Conservation (phyloP, 2,797 vertebrate genomes). For the Alcedo atthis region DNA sequence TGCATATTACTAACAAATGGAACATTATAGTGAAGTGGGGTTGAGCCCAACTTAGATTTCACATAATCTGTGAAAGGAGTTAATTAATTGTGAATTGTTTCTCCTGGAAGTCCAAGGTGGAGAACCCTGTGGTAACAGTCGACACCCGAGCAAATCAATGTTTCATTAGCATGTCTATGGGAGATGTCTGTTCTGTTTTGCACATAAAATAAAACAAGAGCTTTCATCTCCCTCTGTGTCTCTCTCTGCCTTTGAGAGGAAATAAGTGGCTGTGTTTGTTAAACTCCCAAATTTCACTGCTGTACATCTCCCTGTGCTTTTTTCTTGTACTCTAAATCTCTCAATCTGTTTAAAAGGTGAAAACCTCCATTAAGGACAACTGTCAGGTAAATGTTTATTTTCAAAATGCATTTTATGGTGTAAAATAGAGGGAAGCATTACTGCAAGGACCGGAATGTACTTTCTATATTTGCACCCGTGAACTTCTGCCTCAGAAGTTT, state of each 20-base stretch:
- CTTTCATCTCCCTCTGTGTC: conserved; percentile 59
- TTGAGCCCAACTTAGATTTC: conserved; percentile 17
- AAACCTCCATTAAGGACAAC: not conserved
- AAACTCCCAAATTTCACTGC: conserved; percentile 32
- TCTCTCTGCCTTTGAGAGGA: conserved; percentile 50
- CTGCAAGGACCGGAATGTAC: not conserved
- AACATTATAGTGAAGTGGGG: not conserved
- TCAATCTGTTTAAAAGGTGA: conserved; percentile 22
- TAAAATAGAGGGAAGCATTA: not conserved
- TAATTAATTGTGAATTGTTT: conserved; percentile 66
- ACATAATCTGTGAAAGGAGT: conserved; percentile 58
- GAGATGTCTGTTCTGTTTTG: conserved; percentile 87
- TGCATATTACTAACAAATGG: not conserved
- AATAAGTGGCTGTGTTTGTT: conserved; percentile 55
- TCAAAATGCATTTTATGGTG: not conserved
- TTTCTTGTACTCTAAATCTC: not conserved
- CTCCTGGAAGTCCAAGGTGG: conserved; percentile 53
- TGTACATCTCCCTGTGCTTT: not conserved
- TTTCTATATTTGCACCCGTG: not conserved
- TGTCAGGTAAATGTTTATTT: conserved; percentile 42
- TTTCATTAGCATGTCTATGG: conserved; percentile 92
- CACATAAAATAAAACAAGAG: conserved; percentile 81
- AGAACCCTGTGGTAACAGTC: conserved; percentile 60
- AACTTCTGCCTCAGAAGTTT: not conserved
- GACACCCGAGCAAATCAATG: conserved; percentile 79